These are phyloP conservation scores for Pristionchus pacificus DNA, from an alignment of 1,140 invertebrate species.

Conservation along the genomic window DNA sequence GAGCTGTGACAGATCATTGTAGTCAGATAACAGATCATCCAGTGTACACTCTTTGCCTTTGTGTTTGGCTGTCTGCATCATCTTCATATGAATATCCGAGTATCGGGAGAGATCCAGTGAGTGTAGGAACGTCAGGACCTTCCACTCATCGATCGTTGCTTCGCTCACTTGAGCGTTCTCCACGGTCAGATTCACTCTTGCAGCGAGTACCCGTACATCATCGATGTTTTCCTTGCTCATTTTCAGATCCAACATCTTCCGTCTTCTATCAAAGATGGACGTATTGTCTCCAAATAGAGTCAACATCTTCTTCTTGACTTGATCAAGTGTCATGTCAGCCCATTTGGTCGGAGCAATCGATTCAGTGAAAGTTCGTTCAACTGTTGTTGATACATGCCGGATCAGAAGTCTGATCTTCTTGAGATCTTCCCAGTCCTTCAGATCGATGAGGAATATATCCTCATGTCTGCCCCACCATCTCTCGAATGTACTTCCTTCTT, in stretches of 20 bases:
- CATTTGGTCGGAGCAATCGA: neutral
- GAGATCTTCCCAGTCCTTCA: neutral
- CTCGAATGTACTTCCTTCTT: neutral
- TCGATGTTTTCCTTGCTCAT: neutral
- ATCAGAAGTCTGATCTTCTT: neutral
- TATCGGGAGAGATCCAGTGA: neutral
- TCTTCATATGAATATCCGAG: neutral
- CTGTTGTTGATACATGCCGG: neutral
- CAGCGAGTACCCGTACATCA: neutral
- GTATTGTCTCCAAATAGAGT: neutral
- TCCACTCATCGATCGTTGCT: neutral
- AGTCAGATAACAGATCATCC: neutral
- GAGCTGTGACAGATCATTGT: neutral
- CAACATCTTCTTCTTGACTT: neutral
- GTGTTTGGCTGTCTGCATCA: neutral
- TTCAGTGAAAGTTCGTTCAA: neutral
- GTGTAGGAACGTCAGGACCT: neutral
- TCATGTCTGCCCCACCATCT: neutral
- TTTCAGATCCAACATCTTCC: neutral
- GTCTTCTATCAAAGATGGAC: neutral
- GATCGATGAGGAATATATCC: neutral
- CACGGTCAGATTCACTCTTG: neutral
- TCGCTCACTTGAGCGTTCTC: neutral
- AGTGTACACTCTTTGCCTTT: neutral
- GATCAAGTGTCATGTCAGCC: neutral